A percentile compares a stretch with the other conserved stretches of the same genome.
These are phyloP conservation scores for Sterrhoptilus dennistouni DNA, from an alignment of 2,113 vertebrate species.

Conservation along the genomic window DNA sequence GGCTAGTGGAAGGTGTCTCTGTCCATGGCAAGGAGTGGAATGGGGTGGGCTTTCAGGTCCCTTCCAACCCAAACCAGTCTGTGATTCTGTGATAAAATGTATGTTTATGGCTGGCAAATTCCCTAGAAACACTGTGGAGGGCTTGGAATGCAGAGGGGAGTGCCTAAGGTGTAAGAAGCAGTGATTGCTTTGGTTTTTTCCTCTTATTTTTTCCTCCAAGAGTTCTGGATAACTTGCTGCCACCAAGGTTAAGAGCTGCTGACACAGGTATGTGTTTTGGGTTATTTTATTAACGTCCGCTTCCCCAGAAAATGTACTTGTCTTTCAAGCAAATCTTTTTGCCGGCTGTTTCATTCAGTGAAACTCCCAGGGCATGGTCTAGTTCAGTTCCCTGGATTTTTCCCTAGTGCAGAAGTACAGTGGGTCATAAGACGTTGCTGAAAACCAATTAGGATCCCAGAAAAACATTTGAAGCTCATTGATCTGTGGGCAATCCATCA, in stretches of 20 bases:
- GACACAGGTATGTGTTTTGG: not conserved
- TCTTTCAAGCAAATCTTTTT: not conserved
- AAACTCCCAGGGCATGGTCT: rapidly evolving
- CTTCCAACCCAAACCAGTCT: not conserved
- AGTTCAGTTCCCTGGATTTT: not conserved
- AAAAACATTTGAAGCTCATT: not conserved
- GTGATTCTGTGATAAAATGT: not conserved
- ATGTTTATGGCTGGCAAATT: not conserved
- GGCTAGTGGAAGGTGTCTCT: not conserved
- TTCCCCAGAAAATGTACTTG: not conserved
- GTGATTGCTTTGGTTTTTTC: not conserved
- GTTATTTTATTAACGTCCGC: not conserved
- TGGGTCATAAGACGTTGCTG: not conserved
- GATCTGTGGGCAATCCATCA: rapidly evolving
- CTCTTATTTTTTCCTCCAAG: not conserved
- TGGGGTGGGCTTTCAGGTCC: not conserved
- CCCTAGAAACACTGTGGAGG: not conserved
- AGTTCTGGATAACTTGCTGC: not conserved
- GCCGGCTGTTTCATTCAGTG: not conserved
- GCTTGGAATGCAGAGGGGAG: not conserved
- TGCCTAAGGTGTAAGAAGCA: rapidly evolving
- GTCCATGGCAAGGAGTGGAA: too few species aligned
- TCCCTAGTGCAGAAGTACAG: not conserved
- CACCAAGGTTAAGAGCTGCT: not conserved
- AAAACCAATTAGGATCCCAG: not conserved